These are phyloP conservation scores for Leptoclinus maculatus DNA, from an alignment of 2,797 vertebrate species.

Conservation along the genomic window DNA sequence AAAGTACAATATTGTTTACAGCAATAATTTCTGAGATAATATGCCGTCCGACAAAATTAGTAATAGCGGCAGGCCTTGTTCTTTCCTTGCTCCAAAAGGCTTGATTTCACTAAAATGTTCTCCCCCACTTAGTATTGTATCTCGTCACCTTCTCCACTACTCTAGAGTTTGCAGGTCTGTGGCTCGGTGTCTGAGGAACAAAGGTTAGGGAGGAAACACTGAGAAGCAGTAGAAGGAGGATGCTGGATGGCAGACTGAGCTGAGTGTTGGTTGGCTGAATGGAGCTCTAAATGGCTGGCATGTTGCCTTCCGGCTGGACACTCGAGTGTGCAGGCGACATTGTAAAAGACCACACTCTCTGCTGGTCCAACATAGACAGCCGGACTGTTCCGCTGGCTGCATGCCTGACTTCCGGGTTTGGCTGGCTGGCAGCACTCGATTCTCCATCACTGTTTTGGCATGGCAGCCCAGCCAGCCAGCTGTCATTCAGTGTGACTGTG, in stretches of 20 bases:
- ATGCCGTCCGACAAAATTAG: background rate
- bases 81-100: background rate
- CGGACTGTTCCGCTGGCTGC: constrained; percentile 57
- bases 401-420: constrained; percentile 56
- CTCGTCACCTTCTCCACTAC: background rate
- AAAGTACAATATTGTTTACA: too few species aligned
- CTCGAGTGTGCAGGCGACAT: constrained; percentile 57
- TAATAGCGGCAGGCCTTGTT: background rate
- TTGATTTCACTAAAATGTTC: background rate
- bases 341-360: constrained; percentile 63
- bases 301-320: constrained; percentile 47
- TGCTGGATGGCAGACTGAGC: constrained; percentile 29
- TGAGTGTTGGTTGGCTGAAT: constrained; percentile 37
- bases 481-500: constrained; percentile 45
- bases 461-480: constrained; percentile 40
- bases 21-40: background rate
- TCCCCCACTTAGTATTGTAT: background rate
- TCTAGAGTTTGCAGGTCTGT: background rate
- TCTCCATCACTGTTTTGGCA: constrained; percentile 49
- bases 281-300: constrained; percentile 53
- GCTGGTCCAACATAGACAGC: constrained; percentile 49
- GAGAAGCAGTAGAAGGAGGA: constrained; percentile 28
- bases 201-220: constrained; percentile 12
- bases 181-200: constrained; percentile 9
- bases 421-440: constrained; percentile 46